Percentiles rank a stretch among this genome's conserved stretches.
These are phyloP conservation scores for Samia ricini DNA, from an alignment of 1,140 invertebrate genomes.

Conservation along the genomic window DNA sequence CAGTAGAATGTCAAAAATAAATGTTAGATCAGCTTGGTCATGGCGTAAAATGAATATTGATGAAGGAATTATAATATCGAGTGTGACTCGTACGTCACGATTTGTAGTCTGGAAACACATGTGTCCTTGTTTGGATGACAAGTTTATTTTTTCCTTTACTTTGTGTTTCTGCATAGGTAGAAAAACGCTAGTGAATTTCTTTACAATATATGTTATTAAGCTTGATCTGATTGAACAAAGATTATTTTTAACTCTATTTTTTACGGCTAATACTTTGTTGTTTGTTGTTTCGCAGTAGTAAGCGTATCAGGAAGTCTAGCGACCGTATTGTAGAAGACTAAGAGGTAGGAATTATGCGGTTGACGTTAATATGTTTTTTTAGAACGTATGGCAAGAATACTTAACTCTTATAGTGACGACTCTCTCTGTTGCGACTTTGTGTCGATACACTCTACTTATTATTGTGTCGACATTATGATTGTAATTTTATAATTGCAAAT, in stretches of 20 bases:
- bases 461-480: slow-evolving; percentile 13
- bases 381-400: slow-evolving; percentile 37
- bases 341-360: slow-evolving; percentile 38
- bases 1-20: slow-evolving; percentile 20
- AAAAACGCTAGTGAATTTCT: not conserved
- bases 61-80: slow-evolving; percentile 28
- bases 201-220: not conserved
- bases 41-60: slow-evolving; percentile 31
- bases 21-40: slow-evolving; percentile 47
- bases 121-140: slow-evolving; percentile 50
- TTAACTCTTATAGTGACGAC: slow-evolving; percentile 25
- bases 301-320: slow-evolving; percentile 49
- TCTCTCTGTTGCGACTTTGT: slow-evolving; percentile 21
- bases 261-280: not conserved
- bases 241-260: not conserved
- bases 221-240: not conserved
- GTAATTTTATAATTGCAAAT: slow-evolving; percentile 7
- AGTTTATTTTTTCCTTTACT: slow-evolving; percentile 13
- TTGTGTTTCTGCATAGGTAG: not conserved
- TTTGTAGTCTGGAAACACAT: slow-evolving; percentile 37
- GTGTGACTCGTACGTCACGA: slow-evolving; percentile 27
- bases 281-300: not conserved
- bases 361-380: slow-evolving; percentile 56
- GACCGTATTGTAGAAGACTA: slow-evolving; percentile 38
- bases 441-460: slow-evolving; percentile 26